Percentiles rank a stretch among this genome's conserved stretches.
These are phyloP conservation scores for Cataglyphis altisquamis DNA, from an alignment of 2,888 invertebrate species.

Conservation along the genomic window DNA sequence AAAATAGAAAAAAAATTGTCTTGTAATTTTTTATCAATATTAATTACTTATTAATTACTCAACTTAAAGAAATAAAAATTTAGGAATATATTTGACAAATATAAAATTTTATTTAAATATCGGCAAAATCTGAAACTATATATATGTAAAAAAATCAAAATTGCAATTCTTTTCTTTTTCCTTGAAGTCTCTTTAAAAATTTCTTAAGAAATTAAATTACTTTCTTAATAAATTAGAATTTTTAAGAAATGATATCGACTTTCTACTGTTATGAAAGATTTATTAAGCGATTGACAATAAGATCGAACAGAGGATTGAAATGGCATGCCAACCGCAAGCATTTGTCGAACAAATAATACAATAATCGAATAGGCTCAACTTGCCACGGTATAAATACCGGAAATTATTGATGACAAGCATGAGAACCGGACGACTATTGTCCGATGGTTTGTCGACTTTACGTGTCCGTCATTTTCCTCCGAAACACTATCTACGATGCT, in stretches of 20 bases:
- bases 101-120: neutral
- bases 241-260: neutral
- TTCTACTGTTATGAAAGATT: neutral
- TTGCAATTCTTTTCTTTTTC: neutral
- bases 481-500: slow-evolving; percentile 62
- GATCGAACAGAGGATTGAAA: slow-evolving; percentile 18
- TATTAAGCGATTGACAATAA: neutral
- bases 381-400: slow-evolving; percentile 50
- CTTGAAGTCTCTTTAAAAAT: neutral
- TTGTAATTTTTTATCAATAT: neutral
- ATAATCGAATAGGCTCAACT: slow-evolving; percentile 37
- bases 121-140: neutral
- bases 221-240: neutral
- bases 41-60: neutral
- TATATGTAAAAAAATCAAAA: neutral
- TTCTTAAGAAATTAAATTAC: neutral
- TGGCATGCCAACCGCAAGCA: slow-evolving; percentile 8
- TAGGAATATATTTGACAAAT: neutral
- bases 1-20: neutral
- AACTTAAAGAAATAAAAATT: neutral
- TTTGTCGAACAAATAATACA: slow-evolving; percentile 36
- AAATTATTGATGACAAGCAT: slow-evolving; percentile 54
- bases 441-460: slow-evolving; percentile 54
- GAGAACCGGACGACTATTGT: slow-evolving; percentile 54
- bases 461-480: slow-evolving; percentile 51